Base-by-base conservation (phyloP, 2,888 invertebrate species). In the Macrosoma leucophasiata region DNA sequence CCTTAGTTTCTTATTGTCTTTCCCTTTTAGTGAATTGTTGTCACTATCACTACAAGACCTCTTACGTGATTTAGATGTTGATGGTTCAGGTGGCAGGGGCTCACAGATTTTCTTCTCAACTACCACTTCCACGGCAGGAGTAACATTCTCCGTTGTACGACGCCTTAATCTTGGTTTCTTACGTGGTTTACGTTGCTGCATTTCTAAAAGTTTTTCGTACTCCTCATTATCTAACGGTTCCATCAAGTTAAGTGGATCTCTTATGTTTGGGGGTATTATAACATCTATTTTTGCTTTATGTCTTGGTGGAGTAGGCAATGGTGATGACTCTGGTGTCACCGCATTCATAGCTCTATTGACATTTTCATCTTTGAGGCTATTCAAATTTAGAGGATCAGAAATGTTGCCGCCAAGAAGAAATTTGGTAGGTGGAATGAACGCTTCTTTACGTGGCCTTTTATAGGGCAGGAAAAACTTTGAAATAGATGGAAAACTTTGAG, bases 331-430 rank as follows among this genome's bases (percentile, higher is more conserved):
- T 31, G 97, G 97, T 9, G 97, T 97, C 0, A 92, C 91, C n/a
- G 93, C 92, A 75, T 94, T 94, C 87, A 94, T 91, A 4, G 91
- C 91, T 49, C 91, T 85, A 55, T 90, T 90, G 11, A 90, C 84
- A 52, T 91, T 91, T 63, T 92, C 92, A 65, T 93, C 91, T 72
- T 91, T 94, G 54, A 98, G 86, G 62, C 96, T 96, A 62, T 95
- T 96, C 40, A 98, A 77, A 79, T 98, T 98, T 25, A 98, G 77
- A 0, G 97, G 98, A 85, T 98, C 98, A 49, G 92, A 92, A 49
- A 97, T 97, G 71, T 96, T 97, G 5, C 97, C 98, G 24, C 97
- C 98, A 2, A 97, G 87, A 3, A 96, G 79, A 75, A 98, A 97
- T 71, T 96, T 96, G 1, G 95, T 95, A 0, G 97, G 97, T 30